Conservation (phyloP, 1,140 invertebrate species). For the Campodea augens region DNA sequence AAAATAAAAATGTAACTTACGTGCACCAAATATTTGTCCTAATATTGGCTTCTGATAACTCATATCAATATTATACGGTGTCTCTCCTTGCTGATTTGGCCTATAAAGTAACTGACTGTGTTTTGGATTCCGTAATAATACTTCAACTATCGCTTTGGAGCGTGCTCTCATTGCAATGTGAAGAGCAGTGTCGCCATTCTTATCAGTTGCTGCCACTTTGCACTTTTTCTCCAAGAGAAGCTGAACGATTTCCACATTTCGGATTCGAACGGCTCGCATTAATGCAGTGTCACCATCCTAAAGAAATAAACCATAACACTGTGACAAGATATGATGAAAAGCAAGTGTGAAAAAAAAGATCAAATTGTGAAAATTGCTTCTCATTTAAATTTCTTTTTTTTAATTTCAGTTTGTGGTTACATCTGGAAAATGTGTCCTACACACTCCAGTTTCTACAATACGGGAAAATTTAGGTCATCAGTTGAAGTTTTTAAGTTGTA, state of each 20-base stretch:
- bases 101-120: conserved; percentile 88
- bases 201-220: conserved; percentile 82
- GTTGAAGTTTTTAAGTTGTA: too few relatives aligned
- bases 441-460: too few relatives aligned
- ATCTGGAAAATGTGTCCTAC: too few relatives aligned
- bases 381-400: too few relatives aligned
- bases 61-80: conserved; percentile 94
- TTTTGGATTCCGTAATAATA: conserved; percentile 83
- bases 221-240: conserved; percentile 81
- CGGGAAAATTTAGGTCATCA: too few relatives aligned
- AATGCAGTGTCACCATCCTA: conserved; percentile 89
- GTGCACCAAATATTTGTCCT: conserved; percentile 83
- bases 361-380: too few relatives aligned
- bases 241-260: conserved; percentile 82
- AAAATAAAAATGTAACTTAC: too few relatives aligned
- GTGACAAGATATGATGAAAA: too few relatives aligned
- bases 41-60: conserved; percentile 85
- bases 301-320: too few relatives aligned
- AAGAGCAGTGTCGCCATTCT: conserved; percentile 83
- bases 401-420: too few relatives aligned
- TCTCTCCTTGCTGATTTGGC: conserved; percentile 87
- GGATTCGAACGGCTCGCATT: conserved; percentile 69
- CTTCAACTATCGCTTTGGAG: conserved; percentile 85
- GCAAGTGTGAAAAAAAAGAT: too few relatives aligned
- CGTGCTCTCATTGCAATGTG: conserved; percentile 91